Evolutionary conservation across 2,113 vertebrate genomes (phyloP).

Genomic region (Scartelaos histophorus): DNA sequence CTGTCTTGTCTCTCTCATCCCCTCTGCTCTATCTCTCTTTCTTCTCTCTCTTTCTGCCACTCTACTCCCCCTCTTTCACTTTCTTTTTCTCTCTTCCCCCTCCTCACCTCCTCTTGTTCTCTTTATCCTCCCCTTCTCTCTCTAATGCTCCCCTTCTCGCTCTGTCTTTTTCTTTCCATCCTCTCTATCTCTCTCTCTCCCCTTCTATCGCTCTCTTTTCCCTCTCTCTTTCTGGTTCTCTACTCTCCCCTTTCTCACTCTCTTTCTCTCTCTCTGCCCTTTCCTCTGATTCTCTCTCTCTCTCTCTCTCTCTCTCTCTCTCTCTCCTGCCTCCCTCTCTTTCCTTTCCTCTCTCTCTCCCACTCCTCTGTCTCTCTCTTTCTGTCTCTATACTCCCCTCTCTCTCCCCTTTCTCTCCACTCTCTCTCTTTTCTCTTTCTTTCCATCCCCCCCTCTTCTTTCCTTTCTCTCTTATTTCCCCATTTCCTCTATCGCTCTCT

Average conservation of each 20-base stretch:
- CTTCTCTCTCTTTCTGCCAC: constrained; percentile 68
- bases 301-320: constrained; percentile 31
- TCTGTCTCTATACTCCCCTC: constrained; percentile 4
- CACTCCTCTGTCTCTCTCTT: neutral
- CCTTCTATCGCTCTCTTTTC: neutral
- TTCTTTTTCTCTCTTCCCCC: neutral
- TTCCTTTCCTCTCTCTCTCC: constrained; percentile 30
- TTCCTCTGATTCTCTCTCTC: neutral
- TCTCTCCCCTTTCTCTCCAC: constrained; percentile 27
- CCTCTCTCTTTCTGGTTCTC: too few species aligned
- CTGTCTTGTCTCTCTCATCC: too few species aligned
- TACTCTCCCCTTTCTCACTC: constrained; percentile 6
- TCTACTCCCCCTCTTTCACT: too few species aligned
- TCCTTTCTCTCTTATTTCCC: constrained; percentile 44
- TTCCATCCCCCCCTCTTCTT: neutral
- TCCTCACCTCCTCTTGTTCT: constrained; percentile 47
- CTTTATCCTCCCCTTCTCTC: neutral
- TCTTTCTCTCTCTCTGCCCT: constrained; percentile 62
- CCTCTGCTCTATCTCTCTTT: constrained; percentile 16
- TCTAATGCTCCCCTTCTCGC: constrained; percentile 34
- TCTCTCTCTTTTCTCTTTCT: too few species aligned
- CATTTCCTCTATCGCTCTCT: too few species aligned
- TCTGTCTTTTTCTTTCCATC: constrained; percentile 2
- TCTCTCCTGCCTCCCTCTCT: neutral
- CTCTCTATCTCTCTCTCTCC: constrained; percentile 24